A percentile compares a stretch with the other conserved stretches of the same genome.
Conservation (phyloP, 2,797 vertebrate species). For the Lepilemur septentrionalis region DNA sequence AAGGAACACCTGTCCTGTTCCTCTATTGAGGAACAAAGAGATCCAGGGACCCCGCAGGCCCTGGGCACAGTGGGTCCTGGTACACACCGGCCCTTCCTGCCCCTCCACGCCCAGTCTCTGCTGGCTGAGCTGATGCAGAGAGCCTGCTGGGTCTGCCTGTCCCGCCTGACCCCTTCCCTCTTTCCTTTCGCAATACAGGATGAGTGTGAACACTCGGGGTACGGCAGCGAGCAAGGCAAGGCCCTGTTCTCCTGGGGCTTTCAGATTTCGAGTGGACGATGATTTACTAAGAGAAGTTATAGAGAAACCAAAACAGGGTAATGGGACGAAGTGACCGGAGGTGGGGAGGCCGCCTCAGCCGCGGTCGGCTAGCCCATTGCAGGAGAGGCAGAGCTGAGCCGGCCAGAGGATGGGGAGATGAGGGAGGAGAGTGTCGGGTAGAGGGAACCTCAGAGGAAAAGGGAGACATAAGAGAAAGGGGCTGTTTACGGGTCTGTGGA, state of each 20-base stretch:
- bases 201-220: rapidly evolving
- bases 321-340: not conserved
- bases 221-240: not conserved
- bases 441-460: not conserved
- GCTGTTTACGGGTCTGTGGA: not conserved
- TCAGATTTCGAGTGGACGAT: not conserved
- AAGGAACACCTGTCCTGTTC: not conserved
- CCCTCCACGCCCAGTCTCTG: not conserved
- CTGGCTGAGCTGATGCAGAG: not conserved
- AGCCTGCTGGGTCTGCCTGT: not conserved
- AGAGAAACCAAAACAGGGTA: not conserved
- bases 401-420: not conserved
- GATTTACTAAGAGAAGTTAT: not conserved
- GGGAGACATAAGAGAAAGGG: not conserved
- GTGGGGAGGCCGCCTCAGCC: not conserved
- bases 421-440: not conserved
- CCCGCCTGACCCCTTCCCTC: not conserved
- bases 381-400: not conserved
- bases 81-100: not conserved
- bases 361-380: not conserved
- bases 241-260: not conserved
- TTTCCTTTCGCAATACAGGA: not conserved
- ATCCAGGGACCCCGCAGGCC: not conserved
- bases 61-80: not conserved
- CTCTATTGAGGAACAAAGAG: not conserved